These are phyloP conservation scores for Paralichthys olivaceus DNA, from an alignment of 2,113 vertebrate species.

Conservation along the genomic window DNA sequence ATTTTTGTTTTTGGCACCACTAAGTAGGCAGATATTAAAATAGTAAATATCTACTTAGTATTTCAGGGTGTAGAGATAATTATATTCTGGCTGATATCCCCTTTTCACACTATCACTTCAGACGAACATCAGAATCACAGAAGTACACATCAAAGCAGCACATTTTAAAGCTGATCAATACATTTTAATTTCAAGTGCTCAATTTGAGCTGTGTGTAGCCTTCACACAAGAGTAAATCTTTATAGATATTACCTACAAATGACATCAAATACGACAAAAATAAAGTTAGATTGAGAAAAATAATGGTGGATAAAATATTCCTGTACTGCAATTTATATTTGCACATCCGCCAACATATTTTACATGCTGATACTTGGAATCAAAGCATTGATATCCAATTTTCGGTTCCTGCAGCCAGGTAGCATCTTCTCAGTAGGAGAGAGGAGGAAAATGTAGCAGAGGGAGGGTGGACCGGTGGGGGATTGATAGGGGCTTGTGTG, in stretches of 20 bases:
- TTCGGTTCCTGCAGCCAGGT: not conserved
- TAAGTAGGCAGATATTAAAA: not conserved
- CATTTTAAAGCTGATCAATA: slow-evolving; percentile 3
- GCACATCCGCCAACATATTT: not conserved
- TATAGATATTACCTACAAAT: not conserved
- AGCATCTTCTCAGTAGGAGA: slow-evolving; percentile 12
- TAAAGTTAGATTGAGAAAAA: not conserved
- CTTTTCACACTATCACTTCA: not conserved
- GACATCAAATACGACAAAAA: not conserved
- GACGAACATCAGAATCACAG: not conserved
- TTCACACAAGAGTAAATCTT: too few species aligned
- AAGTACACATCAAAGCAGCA: not conserved
- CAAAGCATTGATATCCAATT: not conserved
- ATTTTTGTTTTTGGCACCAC: not conserved
- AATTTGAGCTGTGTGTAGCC: too few species aligned
- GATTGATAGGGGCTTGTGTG: slow-evolving; percentile 56
- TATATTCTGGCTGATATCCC: not conserved
- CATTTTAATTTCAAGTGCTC: too few species aligned
- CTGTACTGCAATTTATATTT: too few species aligned
- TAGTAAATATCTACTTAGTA: not conserved
- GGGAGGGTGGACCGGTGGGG: slow-evolving; percentile 10
- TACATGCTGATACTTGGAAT: not conserved
- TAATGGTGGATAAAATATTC: not conserved
- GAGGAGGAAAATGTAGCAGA: not conserved
- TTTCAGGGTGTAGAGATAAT: too few species aligned